Evolutionary conservation across 2,888 invertebrate species (phyloP).

Genomic region (Gandaritis pyraliata): DNA sequence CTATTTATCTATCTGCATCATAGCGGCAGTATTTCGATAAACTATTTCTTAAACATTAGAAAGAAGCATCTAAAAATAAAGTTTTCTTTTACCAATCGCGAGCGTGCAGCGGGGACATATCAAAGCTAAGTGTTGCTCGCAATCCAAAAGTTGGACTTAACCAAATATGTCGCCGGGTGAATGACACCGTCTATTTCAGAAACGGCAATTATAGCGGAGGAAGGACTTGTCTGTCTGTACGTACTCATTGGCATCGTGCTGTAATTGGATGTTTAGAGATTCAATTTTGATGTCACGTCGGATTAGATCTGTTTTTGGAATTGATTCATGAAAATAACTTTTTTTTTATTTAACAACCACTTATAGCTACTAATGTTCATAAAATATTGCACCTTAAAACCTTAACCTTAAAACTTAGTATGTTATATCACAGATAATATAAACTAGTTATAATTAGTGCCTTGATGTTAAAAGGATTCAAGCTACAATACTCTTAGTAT

Average conservation of each 20-base stretch:
- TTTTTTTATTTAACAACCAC: no score
- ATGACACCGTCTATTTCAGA: constrained; percentile 65
- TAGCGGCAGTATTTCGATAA: no score
- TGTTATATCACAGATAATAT: no score
- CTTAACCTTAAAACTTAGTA: no score
- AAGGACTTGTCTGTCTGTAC: constrained; percentile 49
- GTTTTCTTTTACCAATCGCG: neutral
- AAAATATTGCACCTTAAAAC: no score
- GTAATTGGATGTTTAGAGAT: constrained; percentile 33
- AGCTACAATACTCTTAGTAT: no score
- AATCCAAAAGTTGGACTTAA: constrained; percentile 44
- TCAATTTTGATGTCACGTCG: constrained; percentile 25
- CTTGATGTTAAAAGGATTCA: no score
- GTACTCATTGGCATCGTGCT: constrained; percentile 36
- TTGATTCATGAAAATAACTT: constrained; percentile 11
- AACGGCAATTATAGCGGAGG: constrained; percentile 59
- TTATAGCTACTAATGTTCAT: no score
- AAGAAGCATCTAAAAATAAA: constrained; percentile 9
- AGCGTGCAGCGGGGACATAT: constrained; percentile 33
- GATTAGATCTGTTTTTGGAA: constrained; percentile 13
- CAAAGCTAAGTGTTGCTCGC: constrained; percentile 38
- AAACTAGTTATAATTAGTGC: no score
- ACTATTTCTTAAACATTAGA: no score
- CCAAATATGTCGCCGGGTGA: constrained; percentile 66
- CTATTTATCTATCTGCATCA: no score